phyloP scores from a whole-genome alignment of 2,113 vertebrate species.

The Notarius lentiginosus region DNA sequence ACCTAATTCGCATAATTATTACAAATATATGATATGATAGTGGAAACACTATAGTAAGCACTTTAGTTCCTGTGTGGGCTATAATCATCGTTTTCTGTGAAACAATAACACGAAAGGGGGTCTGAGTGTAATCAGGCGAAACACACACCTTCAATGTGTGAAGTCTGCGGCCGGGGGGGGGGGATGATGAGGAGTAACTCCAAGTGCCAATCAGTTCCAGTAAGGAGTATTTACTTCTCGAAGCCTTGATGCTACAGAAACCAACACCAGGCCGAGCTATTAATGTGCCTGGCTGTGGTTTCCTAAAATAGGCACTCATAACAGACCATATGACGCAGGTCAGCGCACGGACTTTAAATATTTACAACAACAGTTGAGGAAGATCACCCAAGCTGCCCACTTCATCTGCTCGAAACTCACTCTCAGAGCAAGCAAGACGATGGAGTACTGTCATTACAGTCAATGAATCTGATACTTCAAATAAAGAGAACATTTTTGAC shows the following conservation, averaged over 20 bases:
- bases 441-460: not conserved
- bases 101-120: not conserved
- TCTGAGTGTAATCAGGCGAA: not conserved
- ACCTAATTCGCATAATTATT: too few species aligned
- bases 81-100: not conserved
- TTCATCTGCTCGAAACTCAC: not conserved
- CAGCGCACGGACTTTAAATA: conserved; percentile 19
- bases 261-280: not conserved
- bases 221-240: not conserved
- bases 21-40: too few species aligned
- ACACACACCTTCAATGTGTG: not conserved
- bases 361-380: not conserved
- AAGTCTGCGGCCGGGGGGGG: not conserved
- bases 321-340: not conserved
- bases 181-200: not conserved
- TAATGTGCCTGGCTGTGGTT: conserved; percentile 7
- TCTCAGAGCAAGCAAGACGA: not conserved
- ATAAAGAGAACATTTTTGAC: not conserved
- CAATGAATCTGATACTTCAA: not conserved
- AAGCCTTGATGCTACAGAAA: not conserved
- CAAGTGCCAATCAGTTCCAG: not conserved
- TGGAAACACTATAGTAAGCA: too few species aligned
- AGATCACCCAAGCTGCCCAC: not conserved
- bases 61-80: too few species aligned
- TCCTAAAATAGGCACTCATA: conserved; percentile 41